Evolutionary conservation across 2,797 vertebrate genomes (phyloP).

Genomic region (Podarcis siculus): DNA sequence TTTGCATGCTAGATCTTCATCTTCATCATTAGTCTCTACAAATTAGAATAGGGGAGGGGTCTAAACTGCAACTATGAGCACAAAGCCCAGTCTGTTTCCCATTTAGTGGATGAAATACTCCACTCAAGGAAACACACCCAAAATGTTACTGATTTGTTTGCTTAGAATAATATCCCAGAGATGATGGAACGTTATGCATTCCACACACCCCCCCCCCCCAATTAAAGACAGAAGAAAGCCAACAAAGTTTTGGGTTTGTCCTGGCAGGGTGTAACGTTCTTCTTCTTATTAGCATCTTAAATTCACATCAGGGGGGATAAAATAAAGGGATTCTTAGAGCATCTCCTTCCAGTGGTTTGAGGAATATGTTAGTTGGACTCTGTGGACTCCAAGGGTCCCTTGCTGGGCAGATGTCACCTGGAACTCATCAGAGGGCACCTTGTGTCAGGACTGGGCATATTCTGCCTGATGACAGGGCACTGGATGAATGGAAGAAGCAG

Average conservation of each 20-base stretch:
- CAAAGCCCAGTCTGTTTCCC: constrained; percentile 49
- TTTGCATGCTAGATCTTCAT: neutral
- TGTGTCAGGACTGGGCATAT: neutral
- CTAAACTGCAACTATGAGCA: neutral
- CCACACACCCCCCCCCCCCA: neutral
- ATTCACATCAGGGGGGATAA: neutral
- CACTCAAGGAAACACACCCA: constrained; percentile 64
- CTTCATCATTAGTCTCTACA: neutral
- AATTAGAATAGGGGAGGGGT: neutral
- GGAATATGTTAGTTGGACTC: neutral
- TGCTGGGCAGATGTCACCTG: neutral
- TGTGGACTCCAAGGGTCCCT: neutral
- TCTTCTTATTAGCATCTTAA: neutral
- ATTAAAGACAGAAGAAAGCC: neutral
- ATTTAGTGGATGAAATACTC: constrained; percentile 51
- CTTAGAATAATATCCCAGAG: neutral
- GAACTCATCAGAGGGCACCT: neutral
- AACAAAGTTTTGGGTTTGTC: neutral
- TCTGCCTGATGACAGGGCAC: neutral
- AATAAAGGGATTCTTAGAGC: neutral
- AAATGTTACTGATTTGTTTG: constrained; percentile 42
- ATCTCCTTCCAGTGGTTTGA: neutral
- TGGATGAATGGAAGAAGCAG: neutral
- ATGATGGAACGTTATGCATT: neutral
- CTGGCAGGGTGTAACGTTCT: neutral